Conservation (phyloP, 2,888 invertebrate genomes). For the Julus scandinavius region DNA sequence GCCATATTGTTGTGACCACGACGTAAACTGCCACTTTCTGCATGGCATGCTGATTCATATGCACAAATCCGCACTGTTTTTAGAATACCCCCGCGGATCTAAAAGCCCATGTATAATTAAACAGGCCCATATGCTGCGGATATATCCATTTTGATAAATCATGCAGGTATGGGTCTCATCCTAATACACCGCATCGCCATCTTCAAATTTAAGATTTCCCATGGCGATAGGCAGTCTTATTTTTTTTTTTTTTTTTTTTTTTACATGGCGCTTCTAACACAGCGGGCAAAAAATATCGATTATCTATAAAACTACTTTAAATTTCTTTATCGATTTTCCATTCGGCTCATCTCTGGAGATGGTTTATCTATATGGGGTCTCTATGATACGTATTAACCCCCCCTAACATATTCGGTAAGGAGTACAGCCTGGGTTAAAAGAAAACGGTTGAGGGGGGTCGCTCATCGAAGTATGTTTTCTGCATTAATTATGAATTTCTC, state of each 20-base stretch:
- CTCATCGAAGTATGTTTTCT: not conserved
- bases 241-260: not conserved
- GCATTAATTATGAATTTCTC: conserved; percentile 15
- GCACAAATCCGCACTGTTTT: not conserved
- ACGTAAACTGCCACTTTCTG: not conserved
- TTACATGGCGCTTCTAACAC: not conserved
- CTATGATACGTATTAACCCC: conserved; percentile 23
- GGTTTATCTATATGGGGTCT: conserved; percentile 28
- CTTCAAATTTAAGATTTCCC: conserved; percentile 29
- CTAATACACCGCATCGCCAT: conserved; percentile 26
- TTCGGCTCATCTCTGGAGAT: conserved; percentile 26
- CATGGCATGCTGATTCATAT: not conserved
- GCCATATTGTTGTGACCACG: not conserved
- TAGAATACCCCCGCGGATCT: not conserved
- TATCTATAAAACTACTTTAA: conserved; percentile 30
- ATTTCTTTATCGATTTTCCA: conserved; percentile 21
- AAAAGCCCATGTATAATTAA: conserved; percentile 1
- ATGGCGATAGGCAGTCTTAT: not conserved
- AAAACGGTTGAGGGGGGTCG: not conserved
- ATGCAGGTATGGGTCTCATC: conserved; percentile 26
- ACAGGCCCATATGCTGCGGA: not conserved
- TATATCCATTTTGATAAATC: conserved; percentile 30
- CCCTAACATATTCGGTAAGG: not conserved
- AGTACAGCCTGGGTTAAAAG: not conserved
- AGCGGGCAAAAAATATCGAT: conserved; percentile 18